These are phyloP conservation scores for Patella pellucida DNA, from an alignment of 2,888 invertebrate genomes.

Conservation along the genomic window DNA sequence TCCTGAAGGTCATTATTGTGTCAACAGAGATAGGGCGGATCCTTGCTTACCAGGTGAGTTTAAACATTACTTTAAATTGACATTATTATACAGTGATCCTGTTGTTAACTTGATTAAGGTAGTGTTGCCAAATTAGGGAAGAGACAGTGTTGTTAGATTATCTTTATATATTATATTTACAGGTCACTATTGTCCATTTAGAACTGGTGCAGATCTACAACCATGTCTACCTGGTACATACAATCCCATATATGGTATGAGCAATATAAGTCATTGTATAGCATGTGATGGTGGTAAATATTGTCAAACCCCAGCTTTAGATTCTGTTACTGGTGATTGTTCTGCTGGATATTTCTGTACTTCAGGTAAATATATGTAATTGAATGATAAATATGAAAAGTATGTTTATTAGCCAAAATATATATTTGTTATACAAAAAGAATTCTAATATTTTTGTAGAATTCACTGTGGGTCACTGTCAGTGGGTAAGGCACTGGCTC, in stretches of 20 bases:
- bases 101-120: background rate
- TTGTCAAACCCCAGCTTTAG: conserved; percentile 56
- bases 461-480: too few species aligned
- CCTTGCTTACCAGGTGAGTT: conserved; percentile 48
- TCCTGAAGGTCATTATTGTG: conserved; percentile 65
- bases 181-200: conserved; percentile 62
- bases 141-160: too few species aligned
- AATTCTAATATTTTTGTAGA: too few species aligned
- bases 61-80: background rate
- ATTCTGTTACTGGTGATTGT: conserved; percentile 56
- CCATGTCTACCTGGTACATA: conserved; percentile 67
- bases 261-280: conserved; percentile 57
- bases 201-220: conserved; percentile 64
- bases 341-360: conserved; percentile 65
- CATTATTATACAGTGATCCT: background rate
- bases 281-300: conserved; percentile 67
- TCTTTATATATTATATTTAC: background rate
- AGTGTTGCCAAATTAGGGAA: conserved; percentile 13
- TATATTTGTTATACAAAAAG: too few species aligned
- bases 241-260: conserved; percentile 55
- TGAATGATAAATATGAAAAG: too few species aligned
- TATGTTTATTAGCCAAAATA: too few species aligned
- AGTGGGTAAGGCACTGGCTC: too few species aligned
- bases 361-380: conserved; percentile 39
- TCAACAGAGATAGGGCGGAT: conserved; percentile 62